Conservation (phyloP, 2,888 invertebrate species). For the Drosophila greeni region DNA sequence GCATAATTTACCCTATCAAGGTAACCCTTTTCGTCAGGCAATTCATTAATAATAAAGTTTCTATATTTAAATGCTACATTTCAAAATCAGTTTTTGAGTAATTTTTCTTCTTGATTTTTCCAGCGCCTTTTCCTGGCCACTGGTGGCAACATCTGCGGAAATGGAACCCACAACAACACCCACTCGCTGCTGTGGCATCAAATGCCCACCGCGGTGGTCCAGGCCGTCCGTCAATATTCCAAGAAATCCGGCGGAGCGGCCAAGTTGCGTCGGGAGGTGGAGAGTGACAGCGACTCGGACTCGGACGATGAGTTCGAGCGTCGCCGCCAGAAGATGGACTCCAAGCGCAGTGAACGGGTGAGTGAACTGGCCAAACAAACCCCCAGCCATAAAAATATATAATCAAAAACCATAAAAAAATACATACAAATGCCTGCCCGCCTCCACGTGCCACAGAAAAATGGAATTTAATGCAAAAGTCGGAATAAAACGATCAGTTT, state of each 20-base stretch:
- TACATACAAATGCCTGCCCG: not conserved
- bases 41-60: too few relatives aligned
- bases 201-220: constrained; percentile 37
- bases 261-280: constrained; percentile 61
- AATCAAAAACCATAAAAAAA: not conserved
- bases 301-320: constrained; percentile 80
- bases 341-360: constrained; percentile 70
- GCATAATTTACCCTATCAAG: too few relatives aligned
- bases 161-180: constrained; percentile 30
- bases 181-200: constrained; percentile 47
- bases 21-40: too few relatives aligned
- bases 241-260: constrained; percentile 65
- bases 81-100: too few relatives aligned
- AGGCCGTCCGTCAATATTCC: constrained; percentile 65
- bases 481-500: constrained; percentile 42
- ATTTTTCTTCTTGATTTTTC: constrained; percentile 16
- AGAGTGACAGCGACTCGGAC: constrained; percentile 81
- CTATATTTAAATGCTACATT: too few relatives aligned
- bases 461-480: constrained; percentile 2
- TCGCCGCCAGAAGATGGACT: constrained; percentile 59
- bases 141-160: constrained; percentile 10
- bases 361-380: constrained; percentile 40
- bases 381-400: constrained; percentile 1
- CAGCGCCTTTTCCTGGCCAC: constrained; percentile 38
- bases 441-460: constrained; percentile 36